A percentile compares a stretch with the other conserved stretches of the same genome.
phyloP scores from a whole-genome alignment of 2,113 vertebrate species.

The Rynchops niger region DNA sequence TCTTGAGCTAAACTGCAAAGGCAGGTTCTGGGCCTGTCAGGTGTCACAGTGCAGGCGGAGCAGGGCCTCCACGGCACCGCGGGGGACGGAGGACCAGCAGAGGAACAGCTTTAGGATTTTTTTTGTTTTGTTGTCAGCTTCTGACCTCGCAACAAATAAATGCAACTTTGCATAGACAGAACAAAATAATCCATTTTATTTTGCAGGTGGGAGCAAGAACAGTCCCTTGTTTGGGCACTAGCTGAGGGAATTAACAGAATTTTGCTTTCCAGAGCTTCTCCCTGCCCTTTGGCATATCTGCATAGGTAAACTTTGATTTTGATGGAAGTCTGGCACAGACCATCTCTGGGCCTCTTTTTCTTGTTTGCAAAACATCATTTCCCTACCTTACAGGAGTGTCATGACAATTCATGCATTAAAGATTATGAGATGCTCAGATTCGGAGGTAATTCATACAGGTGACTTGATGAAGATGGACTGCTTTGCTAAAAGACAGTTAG shows the following conservation, averaged over 20 bases:
- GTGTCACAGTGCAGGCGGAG: background rate
- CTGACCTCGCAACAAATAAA: background rate
- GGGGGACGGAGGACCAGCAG: background rate
- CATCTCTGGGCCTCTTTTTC: background rate
- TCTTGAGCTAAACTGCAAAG: background rate
- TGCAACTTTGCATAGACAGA: background rate
- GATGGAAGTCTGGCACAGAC: background rate
- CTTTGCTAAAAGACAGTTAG: background rate
- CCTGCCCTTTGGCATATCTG: background rate
- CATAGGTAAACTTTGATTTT: background rate
- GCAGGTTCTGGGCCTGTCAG: background rate
- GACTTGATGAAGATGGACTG: background rate
- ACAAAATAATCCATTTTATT: background rate
- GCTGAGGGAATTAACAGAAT: background rate
- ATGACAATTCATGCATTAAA: background rate
- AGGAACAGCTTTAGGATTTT: background rate
- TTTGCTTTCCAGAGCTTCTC: background rate
- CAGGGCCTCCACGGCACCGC: background rate
- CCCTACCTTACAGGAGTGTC: background rate
- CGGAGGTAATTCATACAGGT: background rate
- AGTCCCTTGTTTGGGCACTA: background rate
- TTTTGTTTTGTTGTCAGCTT: background rate
- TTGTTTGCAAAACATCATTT: background rate
- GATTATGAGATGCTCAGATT: background rate
- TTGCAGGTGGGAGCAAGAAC: background rate